These are phyloP conservation scores for Labrus mixtus DNA, from an alignment of 2,113 vertebrate species.

Conservation along the genomic window DNA sequence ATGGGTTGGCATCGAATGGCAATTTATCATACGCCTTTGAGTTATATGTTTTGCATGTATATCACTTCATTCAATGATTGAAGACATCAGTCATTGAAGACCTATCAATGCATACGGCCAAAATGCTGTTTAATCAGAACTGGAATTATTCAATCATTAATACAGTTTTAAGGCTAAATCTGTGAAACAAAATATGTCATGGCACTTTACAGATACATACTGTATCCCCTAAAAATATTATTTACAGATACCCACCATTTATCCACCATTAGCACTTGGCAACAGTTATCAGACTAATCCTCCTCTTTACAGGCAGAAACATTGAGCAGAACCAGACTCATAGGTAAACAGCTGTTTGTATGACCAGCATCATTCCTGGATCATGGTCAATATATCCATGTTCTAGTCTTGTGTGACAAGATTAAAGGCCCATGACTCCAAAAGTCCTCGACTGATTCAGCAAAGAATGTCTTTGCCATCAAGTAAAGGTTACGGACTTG, in stretches of 20 bases:
- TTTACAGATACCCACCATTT: too few species aligned
- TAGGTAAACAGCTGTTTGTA: background rate
- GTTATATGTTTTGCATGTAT: background rate
- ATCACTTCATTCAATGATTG: background rate
- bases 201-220: too few species aligned
- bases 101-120: background rate
- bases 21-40: background rate
- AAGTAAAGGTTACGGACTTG: conserved; percentile 67
- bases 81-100: background rate
- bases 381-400: background rate
- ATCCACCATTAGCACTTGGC: background rate
- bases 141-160: too few species aligned
- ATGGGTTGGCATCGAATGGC: background rate
- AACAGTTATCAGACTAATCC: background rate
- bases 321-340: background rate
- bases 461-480: background rate
- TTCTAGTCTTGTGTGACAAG: background rate
- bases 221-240: too few species aligned
- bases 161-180: too few species aligned
- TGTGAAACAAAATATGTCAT: too few species aligned
- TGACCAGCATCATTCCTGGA: background rate
- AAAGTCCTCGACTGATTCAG: conserved; percentile 22
- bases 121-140: background rate
- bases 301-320: background rate
- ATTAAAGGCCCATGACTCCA: background rate